Conservation (phyloP, 2,113 vertebrate species). For the Oryzias melastigma region DNA sequence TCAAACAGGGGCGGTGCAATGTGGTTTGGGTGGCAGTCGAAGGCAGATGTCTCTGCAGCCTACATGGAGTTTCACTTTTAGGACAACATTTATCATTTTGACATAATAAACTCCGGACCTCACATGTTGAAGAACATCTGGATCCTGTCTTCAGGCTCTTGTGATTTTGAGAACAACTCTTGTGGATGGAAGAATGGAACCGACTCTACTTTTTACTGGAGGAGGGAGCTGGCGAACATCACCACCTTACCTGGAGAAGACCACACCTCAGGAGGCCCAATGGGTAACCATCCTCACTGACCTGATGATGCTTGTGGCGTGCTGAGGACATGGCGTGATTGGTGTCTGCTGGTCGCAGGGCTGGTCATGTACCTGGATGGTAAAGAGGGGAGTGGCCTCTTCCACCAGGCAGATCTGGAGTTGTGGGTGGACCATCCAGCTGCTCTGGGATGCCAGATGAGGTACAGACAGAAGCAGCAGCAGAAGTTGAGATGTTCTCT, state of each 20-base stretch:
- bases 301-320: not conserved
- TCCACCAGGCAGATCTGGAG: conserved; percentile 44
- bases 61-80: too few species aligned
- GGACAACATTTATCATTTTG: too few species aligned
- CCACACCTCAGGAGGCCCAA: conserved; percentile 67
- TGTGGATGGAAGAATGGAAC: conserved; percentile 71
- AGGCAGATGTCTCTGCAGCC: too few species aligned
- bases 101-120: too few species aligned
- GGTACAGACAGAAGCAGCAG: conserved; percentile 49
- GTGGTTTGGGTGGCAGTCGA: too few species aligned
- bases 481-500: not conserved
- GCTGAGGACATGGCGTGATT: not conserved
- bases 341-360: conserved; percentile 53
- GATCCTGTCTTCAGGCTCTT: conserved; percentile 58
- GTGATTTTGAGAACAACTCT: conserved; percentile 70
- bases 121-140: not conserved
- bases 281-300: conserved; percentile 53
- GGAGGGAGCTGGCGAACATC: conserved; percentile 65
- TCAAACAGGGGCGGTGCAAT: too few species aligned
- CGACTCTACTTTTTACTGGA: conserved; percentile 44
- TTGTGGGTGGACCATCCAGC: conserved; percentile 33
- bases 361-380: conserved; percentile 68
- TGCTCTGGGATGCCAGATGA: conserved; percentile 71
- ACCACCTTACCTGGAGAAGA: conserved; percentile 68
- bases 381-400: rapidly evolving